Conservation (phyloP, 2,888 invertebrate genomes). For the Pseudococcus jackbeardsleyi region DNA sequence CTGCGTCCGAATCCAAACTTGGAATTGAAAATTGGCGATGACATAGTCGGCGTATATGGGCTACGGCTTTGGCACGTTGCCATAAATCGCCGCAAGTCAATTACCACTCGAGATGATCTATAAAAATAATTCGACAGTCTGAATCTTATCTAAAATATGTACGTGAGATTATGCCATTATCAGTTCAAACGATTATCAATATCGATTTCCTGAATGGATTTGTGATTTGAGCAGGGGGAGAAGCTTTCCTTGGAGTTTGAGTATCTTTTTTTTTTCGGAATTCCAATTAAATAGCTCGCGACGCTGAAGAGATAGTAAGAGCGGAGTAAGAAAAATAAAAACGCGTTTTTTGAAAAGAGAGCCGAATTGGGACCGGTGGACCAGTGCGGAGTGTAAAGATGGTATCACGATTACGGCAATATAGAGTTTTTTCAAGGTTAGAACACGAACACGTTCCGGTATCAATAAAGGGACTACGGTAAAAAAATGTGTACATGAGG, state of each 20-base stretch:
- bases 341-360: slow-evolving; percentile 10
- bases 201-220: too few relatives aligned
- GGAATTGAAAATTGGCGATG: too few relatives aligned
- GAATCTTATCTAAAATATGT: too few relatives aligned
- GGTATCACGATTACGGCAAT: slow-evolving; percentile 48
- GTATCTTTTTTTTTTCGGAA: not conserved
- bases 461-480: not conserved
- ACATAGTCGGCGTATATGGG: too few relatives aligned
- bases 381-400: slow-evolving; percentile 5
- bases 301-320: not conserved
- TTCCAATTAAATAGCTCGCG: not conserved
- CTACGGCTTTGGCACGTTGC: too few relatives aligned
- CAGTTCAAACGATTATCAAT: too few relatives aligned
- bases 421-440: slow-evolving; percentile 6
- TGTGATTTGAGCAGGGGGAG: too few relatives aligned
- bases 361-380: not conserved
- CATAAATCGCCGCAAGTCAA: too few relatives aligned
- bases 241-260: not conserved
- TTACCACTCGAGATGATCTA: too few relatives aligned
- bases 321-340: not conserved
- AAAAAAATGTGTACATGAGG: not conserved
- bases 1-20: too few relatives aligned
- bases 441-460: slow-evolving; percentile 44
- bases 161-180: too few relatives aligned
- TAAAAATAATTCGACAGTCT: too few relatives aligned